Evolutionary conservation across 2,113 vertebrate genomes (phyloP).

Genomic region (Myodes glareolus): DNA sequence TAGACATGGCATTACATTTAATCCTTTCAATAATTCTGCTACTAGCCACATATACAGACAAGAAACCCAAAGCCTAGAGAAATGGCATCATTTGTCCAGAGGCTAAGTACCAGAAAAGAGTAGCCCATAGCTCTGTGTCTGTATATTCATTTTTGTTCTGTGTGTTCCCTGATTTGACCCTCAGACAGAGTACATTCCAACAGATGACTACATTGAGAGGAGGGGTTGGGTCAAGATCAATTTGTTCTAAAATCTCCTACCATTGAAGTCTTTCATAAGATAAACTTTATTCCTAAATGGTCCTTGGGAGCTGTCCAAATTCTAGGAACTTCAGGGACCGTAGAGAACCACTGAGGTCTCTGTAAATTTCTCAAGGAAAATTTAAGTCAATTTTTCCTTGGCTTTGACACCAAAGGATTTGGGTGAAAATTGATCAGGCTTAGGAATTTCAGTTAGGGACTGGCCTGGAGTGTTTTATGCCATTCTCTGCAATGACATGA

Average conservation of each 20-base stretch:
- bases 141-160: background rate
- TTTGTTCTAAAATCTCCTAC: constrained; percentile 31
- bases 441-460: constrained; percentile 15
- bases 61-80: background rate
- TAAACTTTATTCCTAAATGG: constrained; percentile 9
- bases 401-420: constrained; percentile 47
- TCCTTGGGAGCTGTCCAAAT: background rate
- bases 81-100: background rate
- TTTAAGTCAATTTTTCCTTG: constrained; percentile 32
- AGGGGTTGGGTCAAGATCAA: background rate
- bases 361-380: constrained; percentile 24
- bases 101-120: background rate
- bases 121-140: background rate
- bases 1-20: background rate
- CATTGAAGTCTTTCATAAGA: constrained; percentile 16
- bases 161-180: background rate
- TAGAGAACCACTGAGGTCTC: background rate
- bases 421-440: background rate
- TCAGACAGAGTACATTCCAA: background rate
- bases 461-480: background rate
- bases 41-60: background rate
- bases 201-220: background rate
- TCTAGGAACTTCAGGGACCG: background rate
- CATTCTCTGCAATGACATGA: background rate
- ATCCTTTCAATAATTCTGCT: background rate